Evolutionary conservation across 2,113 vertebrate genomes (phyloP).

Genomic region (Saccopteryx leptura): DNA sequence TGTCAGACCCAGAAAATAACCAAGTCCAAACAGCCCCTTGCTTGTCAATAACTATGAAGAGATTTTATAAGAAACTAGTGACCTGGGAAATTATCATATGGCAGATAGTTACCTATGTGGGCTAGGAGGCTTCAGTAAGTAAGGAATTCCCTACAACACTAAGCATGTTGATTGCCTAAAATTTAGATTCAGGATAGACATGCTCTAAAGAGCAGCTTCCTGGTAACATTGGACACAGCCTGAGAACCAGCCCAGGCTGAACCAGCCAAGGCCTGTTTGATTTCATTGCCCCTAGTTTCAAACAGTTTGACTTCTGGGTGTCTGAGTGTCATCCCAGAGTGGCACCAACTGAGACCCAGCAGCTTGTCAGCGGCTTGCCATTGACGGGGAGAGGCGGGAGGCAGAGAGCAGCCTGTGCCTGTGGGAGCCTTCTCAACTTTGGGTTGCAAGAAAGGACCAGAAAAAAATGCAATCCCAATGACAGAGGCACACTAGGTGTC

Average conservation of each 20-base stretch:
- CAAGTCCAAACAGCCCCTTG: background rate
- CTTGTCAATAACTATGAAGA: background rate
- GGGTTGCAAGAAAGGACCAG: background rate
- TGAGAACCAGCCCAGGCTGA: background rate
- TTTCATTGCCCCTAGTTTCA: background rate
- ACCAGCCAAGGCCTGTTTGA: background rate
- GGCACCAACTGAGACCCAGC: background rate
- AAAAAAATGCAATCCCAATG: background rate
- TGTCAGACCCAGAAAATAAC: background rate
- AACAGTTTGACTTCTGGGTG: background rate
- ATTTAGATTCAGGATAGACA: background rate
- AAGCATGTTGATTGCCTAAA: background rate
- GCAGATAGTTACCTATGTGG: background rate
- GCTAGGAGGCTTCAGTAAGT: background rate
- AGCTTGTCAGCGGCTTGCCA: background rate
- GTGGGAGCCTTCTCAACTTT: background rate
- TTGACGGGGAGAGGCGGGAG: background rate
- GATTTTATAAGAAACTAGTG: background rate
- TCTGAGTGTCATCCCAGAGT: background rate
- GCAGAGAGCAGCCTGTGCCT: background rate
- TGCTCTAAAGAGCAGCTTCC: constrained; percentile 38
- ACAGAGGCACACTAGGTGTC: background rate
- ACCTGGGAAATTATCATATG: background rate
- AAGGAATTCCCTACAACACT: constrained; percentile 6
- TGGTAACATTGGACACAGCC: background rate